Conservation (phyloP, 2,113 vertebrate species). For the Oryzias curvinotus region DNA sequence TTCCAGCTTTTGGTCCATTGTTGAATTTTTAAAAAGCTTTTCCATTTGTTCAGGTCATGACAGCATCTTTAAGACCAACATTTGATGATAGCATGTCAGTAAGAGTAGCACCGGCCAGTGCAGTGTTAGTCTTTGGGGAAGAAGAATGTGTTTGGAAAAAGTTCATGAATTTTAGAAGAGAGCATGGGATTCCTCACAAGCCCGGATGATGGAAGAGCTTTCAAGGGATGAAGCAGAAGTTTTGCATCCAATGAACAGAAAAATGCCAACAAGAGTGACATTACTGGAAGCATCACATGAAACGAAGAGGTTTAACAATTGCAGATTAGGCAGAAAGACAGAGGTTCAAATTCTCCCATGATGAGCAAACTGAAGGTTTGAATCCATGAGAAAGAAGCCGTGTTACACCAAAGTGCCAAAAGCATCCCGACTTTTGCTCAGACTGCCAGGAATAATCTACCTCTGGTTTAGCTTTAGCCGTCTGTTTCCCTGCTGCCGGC, state of each 20-base stretch:
- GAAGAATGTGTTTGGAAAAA: slow-evolving; percentile 37
- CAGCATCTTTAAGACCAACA: slow-evolving; percentile 39
- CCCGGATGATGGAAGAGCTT: slow-evolving; percentile 1
- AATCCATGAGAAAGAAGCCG: slow-evolving; percentile 7
- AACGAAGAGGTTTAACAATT: slow-evolving; percentile 10
- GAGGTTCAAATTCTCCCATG: background rate
- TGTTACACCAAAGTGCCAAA: slow-evolving; percentile 34
- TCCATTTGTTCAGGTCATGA: background rate
- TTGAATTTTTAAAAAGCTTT: background rate
- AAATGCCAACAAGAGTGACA: no score
- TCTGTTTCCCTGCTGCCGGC: slow-evolving; percentile 28
- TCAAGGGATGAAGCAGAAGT: background rate
- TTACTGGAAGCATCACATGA: no score
- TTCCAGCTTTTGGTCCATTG: slow-evolving; percentile 1
- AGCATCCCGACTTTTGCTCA: slow-evolving; percentile 5
- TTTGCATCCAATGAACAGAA: slow-evolving; percentile 9
- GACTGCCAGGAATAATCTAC: slow-evolving; percentile 48
- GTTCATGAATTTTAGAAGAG: slow-evolving; percentile 24
- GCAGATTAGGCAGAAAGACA: background rate
- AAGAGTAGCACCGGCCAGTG: slow-evolving; percentile 28
- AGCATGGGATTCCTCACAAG: slow-evolving; percentile 19
- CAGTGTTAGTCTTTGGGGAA: slow-evolving; percentile 63
- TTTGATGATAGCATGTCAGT: slow-evolving; percentile 53
- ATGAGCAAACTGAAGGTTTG: background rate
- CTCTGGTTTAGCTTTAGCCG: slow-evolving; percentile 56